Base-by-base conservation (phyloP, 2,797 vertebrate genomes). In the Denticeps clupeoides region DNA sequence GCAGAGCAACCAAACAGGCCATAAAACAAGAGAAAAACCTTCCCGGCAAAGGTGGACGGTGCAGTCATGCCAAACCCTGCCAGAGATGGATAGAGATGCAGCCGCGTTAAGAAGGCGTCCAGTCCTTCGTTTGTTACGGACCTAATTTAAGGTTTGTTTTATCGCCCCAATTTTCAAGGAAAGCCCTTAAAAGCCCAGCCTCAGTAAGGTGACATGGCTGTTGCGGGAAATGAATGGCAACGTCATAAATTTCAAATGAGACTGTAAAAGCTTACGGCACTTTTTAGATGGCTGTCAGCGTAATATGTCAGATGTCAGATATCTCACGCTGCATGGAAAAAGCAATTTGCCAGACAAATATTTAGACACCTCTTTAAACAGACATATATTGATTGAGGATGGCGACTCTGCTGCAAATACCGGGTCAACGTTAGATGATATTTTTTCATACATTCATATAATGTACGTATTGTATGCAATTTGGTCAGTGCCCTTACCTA, bases 11-110 rank as follows among this genome's bases (percentile, higher is more conserved):
- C 78, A 15, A 78, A 52, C 58, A 81, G 41, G 7, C 77, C 74
- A 8, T 80, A 80, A 58, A 77, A 68, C 49, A 82, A 68, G 7
- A 81, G 73, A 47, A 81, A 56, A 40, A 74, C 42, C 53, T 74
- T 78, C 10, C 75, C 77, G 1, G 31, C 41, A 1, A 38, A 13
- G 7, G 77, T 79, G 37, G 57, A 51, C 2, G 72, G 75, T 2
- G 75, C 75, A 3, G 73, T 55, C 58, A 74, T 62, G 40, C 77
- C 77, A 41, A 79, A 80, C 11, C 78, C 75, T 81, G 55, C 16
- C 7, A 3, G 38, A 28, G 18, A 27, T 24, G 2, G 22, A 43
- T 13, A 21, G 1, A 16, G 8, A 33, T 8, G 7, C 7, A 5
- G 7, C 32, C n/a, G n/a, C n/a, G n/a, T n/a, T n/a, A n/a, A n/a